Percentiles rank a stretch among this genome's conserved stretches.
phyloP scores from a whole-genome alignment of 2,113 vertebrate species.

The Plecotus auritus region DNA sequence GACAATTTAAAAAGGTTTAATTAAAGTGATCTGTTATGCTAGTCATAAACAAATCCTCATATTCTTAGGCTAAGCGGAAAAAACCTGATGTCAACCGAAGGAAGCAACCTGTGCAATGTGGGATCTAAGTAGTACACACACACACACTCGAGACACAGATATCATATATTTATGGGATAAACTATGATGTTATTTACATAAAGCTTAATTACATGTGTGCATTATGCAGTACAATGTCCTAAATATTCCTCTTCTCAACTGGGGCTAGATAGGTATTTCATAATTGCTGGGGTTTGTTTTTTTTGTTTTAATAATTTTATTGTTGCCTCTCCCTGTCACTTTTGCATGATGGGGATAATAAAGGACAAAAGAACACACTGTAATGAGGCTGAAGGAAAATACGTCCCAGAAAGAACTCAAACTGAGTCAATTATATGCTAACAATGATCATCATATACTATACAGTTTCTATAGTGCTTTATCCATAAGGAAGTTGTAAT shows the following conservation, averaged over 20 bases:
- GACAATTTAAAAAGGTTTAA: slow-evolving; percentile 22
- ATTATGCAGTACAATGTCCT: not conserved
- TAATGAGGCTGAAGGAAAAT: not conserved
- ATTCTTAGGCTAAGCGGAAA: not conserved
- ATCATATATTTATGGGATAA: not conserved
- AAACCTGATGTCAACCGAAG: not conserved
- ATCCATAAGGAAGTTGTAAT: not conserved
- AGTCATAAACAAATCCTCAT: not conserved
- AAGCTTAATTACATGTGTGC: not conserved
- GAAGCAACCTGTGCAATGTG: not conserved
- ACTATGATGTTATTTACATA: not conserved
- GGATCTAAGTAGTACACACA: not conserved
- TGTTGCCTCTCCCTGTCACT: not conserved
- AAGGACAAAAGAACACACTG: slow-evolving; percentile 10
- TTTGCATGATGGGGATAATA: not conserved
- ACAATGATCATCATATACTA: not conserved
- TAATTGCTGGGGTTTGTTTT: not conserved
- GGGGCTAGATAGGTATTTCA: not conserved
- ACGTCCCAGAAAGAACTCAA: not conserved
- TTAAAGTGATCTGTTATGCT: not conserved
- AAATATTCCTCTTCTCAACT: not conserved
- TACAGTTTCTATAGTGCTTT: not conserved
- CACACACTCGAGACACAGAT: not conserved
- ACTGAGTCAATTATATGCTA: not conserved
- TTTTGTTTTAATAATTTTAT: not conserved